Percentiles rank a stretch among this genome's conserved stretches.
Evolutionary conservation across 2,113 vertebrate species (phyloP).

Genomic region (Benitochromis conjunctus): DNA sequence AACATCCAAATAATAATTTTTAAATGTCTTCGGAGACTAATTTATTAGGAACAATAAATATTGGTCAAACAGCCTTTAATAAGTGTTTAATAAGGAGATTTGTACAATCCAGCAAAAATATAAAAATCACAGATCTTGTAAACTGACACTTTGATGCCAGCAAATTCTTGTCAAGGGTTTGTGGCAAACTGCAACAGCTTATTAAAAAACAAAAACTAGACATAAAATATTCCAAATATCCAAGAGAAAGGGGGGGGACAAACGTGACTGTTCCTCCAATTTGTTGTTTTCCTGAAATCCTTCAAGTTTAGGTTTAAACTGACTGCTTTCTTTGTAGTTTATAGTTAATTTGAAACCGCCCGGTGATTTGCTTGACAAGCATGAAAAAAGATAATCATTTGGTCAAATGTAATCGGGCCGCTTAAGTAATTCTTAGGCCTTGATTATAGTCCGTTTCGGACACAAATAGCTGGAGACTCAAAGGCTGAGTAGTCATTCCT

Average conservation of each 20-base stretch:
- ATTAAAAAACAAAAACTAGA: conserved; percentile 25
- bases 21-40: not conserved
- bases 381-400: not conserved
- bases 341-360: not conserved
- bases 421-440: not conserved
- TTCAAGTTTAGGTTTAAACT: not conserved
- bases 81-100: not conserved
- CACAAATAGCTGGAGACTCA: not conserved
- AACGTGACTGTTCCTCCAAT: not conserved
- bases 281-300: not conserved
- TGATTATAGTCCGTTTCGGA: not conserved
- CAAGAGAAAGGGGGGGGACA: not conserved
- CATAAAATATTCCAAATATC: not conserved
- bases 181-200: not conserved
- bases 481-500: not conserved
- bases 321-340: not conserved
- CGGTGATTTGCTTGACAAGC: not conserved
- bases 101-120: not conserved
- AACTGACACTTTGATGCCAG: not conserved
- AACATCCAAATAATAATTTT: not conserved
- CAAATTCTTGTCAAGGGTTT: not conserved
- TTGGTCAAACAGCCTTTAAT: not conserved
- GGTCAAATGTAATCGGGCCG: not conserved
- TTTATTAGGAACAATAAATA: not conserved
- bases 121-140: not conserved